phyloP scores from a whole-genome alignment of 2,113 vertebrate genomes.

The Lathamus discolor region DNA sequence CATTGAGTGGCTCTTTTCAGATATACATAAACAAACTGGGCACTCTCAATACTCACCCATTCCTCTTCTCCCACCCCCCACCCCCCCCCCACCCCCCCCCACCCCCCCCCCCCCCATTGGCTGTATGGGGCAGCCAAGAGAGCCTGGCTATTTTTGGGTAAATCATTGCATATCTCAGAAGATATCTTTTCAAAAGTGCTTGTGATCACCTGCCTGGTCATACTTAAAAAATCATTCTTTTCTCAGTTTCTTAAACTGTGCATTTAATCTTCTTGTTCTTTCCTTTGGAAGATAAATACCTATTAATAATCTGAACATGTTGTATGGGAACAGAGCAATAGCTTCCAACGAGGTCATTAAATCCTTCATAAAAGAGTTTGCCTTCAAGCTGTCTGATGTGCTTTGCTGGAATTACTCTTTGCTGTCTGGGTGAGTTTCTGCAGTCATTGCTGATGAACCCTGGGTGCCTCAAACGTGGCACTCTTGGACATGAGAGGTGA shows the following conservation, averaged over 20 bases:
- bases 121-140: background rate
- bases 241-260: background rate
- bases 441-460: background rate
- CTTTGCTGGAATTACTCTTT: background rate
- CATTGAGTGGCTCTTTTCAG: background rate
- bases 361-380: background rate
- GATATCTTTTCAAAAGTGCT: background rate
- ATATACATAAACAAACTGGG: background rate
- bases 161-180: background rate
- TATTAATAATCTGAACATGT: background rate
- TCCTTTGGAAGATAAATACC: background rate
- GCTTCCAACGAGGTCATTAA: background rate
- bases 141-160: background rate
- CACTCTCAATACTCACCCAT: background rate
- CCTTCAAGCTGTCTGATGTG: background rate
- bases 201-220: background rate
- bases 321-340: background rate
- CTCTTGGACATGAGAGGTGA: background rate
- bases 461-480: rapidly evolving
- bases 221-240: background rate
- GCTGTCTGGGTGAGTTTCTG: background rate
- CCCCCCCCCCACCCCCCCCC: too few relatives aligned
- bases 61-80: background rate
- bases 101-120: background rate
- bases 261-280: background rate